Evolutionary conservation across 2,113 vertebrate genomes (phyloP).

Genomic region (Smithornis capensis): DNA sequence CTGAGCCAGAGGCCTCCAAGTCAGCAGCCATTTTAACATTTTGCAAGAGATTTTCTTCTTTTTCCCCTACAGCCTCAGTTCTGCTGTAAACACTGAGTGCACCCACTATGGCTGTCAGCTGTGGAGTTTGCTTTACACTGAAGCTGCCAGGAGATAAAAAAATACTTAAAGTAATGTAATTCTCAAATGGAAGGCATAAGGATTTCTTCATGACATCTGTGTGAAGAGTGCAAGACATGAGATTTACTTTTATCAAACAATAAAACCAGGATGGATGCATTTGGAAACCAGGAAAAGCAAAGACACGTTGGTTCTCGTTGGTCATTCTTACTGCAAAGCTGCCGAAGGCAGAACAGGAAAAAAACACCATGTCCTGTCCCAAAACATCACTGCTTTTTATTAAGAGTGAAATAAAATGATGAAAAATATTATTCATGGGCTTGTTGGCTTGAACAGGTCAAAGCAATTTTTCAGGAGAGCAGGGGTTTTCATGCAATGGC

Average conservation of each 20-base stretch:
- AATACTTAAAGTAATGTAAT: conserved; percentile 4
- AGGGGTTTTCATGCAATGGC: neutral
- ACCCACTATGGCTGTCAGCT: conserved; percentile 34
- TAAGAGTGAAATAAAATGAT: neutral
- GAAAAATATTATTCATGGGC: neutral
- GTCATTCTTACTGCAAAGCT: neutral
- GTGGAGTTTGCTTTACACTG: neutral
- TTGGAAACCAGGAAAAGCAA: neutral
- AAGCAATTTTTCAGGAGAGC: neutral
- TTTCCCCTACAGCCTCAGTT: conserved; percentile 38
- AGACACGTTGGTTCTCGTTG: rapidly evolving
- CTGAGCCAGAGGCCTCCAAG: conserved; percentile 51
- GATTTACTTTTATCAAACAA: neutral
- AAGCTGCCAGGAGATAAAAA: conserved; percentile 48
- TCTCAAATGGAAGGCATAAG: neutral
- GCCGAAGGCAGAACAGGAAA: neutral
- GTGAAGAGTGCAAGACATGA: rapidly evolving
- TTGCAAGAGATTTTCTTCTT: conserved; percentile 21
- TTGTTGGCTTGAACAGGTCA: neutral
- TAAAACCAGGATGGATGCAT: neutral
- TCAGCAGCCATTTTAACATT: conserved; percentile 58
- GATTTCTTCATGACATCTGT: conserved; percentile 3
- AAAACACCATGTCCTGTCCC: neutral
- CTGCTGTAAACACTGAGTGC: neutral
- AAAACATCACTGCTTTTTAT: neutral